Evolutionary conservation across 2,888 invertebrate genomes (phyloP).

Genomic region (Lithophane semibrunnea): DNA sequence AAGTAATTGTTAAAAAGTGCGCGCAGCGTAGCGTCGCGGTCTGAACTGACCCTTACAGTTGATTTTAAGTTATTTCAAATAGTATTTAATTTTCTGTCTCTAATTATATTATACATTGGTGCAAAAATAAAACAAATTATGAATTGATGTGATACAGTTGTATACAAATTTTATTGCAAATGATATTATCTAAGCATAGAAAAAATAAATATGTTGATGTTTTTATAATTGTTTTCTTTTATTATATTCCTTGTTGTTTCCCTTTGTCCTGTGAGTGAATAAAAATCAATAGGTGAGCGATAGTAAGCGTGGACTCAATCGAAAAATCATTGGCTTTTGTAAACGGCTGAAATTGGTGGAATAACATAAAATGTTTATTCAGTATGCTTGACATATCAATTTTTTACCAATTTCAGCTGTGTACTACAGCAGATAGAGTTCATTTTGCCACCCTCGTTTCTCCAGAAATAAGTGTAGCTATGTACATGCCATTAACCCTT

Average conservation of each 20-base stretch:
- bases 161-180: constrained; percentile 55
- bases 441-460: not conserved
- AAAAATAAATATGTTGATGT: constrained; percentile 65
- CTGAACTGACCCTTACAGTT: not conserved
- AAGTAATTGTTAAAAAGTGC: no score
- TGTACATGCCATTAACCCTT: not conserved
- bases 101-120: constrained; percentile 14
- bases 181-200: constrained; percentile 52
- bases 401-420: constrained; percentile 11
- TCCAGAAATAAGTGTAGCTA: not conserved
- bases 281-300: constrained; percentile 19
- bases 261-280: not conserved
- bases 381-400: not conserved
- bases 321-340: not conserved
- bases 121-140: constrained; percentile 53
- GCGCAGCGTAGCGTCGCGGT: no score
- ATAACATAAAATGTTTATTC: not conserved
- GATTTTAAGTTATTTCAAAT: constrained; percentile 14
- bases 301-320: not conserved
- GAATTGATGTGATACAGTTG: constrained; percentile 53
- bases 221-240: constrained; percentile 51
- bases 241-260: constrained; percentile 18
- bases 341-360: not conserved
- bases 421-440: not conserved
- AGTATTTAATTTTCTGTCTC: constrained; percentile 7